Evolutionary conservation across 2,113 vertebrate species (phyloP).

Genomic region (Opisthocomus hoazin): DNA sequence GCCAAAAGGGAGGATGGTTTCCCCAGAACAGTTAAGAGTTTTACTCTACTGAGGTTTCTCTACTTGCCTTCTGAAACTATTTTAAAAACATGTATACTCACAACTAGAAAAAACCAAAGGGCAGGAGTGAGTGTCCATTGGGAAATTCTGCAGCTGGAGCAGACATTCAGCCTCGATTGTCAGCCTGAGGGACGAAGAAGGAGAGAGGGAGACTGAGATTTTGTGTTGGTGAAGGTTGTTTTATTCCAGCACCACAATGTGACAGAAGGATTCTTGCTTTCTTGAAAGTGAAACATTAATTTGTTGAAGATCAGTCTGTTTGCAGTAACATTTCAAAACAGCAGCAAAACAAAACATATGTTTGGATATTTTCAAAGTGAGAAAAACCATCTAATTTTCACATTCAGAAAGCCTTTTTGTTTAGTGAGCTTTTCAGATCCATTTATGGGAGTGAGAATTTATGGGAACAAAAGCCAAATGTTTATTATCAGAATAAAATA

Average conservation of each 20-base stretch:
- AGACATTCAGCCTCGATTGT: slow-evolving; percentile 94
- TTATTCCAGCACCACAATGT: neutral
- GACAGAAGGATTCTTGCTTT: slow-evolving; percentile 5
- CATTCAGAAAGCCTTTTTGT: neutral
- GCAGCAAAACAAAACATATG: neutral
- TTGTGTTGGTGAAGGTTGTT: neutral
- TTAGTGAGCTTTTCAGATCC: neutral
- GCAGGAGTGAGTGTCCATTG: slow-evolving; percentile 97
- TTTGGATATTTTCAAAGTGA: slow-evolving; percentile 24
- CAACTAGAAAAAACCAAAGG: slow-evolving; percentile 98
- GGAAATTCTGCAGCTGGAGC: slow-evolving; percentile 93
- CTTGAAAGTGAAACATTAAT: neutral
- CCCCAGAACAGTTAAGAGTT: neutral
- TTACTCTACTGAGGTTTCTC: neutral
- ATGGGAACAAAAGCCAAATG: neutral
- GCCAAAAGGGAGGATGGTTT: neutral
- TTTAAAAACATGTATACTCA: slow-evolving; percentile 75
- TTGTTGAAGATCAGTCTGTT: slow-evolving; percentile 14
- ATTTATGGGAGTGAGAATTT: neutral
- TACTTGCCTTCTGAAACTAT: neutral
- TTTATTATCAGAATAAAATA: neutral
- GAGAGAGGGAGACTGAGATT: slow-evolving; percentile 22
- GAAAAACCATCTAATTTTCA: neutral
- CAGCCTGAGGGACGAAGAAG: slow-evolving; percentile 75
- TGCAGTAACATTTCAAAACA: slow-evolving; percentile 20